Evolutionary conservation across 2,113 vertebrate genomes (phyloP).

Genomic region (Dissostichus mawsoni): DNA sequence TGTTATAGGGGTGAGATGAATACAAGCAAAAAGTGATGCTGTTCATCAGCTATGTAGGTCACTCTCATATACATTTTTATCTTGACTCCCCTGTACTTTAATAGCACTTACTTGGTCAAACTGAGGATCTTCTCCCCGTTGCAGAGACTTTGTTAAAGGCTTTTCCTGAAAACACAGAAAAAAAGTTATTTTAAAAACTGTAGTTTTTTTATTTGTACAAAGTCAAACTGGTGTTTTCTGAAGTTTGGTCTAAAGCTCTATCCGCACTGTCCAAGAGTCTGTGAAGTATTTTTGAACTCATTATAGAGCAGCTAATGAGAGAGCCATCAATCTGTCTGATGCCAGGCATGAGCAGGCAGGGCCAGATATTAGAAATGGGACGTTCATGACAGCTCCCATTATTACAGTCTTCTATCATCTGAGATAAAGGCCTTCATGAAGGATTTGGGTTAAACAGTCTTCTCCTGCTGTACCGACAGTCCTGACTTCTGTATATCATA

Average conservation of each 20-base stretch:
- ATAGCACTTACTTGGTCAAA: conserved; percentile 94
- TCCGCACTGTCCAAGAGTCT: neutral
- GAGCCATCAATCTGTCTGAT: conserved; percentile 63
- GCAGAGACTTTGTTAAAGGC: conserved; percentile 95
- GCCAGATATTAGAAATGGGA: conserved; percentile 60
- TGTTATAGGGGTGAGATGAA: neutral
- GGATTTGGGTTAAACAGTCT: conserved; percentile 29
- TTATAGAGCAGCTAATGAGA: conserved; percentile 66
- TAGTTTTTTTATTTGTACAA: neutral
- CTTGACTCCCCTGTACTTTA: neutral
- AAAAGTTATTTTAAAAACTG: neutral
- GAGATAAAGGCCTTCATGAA: conserved; percentile 34
- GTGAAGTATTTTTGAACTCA: conserved; percentile 58
- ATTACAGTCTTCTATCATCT: conserved; percentile 67
- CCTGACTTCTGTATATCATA: neutral
- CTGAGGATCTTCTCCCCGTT: conserved; percentile 96
- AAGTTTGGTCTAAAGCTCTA: conserved; percentile 25
- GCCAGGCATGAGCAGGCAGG: conserved; percentile 38
- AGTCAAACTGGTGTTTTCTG: neutral
- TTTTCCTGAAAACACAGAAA: conserved; percentile 88
- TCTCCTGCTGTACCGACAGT: conserved; percentile 14
- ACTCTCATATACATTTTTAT: too few species aligned
- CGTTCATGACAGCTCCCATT: conserved; percentile 63
- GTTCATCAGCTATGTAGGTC: neutral
- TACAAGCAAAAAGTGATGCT: neutral